Base-by-base conservation (phyloP, 2,113 vertebrate genomes). In the Scatophagus argus region DNA sequence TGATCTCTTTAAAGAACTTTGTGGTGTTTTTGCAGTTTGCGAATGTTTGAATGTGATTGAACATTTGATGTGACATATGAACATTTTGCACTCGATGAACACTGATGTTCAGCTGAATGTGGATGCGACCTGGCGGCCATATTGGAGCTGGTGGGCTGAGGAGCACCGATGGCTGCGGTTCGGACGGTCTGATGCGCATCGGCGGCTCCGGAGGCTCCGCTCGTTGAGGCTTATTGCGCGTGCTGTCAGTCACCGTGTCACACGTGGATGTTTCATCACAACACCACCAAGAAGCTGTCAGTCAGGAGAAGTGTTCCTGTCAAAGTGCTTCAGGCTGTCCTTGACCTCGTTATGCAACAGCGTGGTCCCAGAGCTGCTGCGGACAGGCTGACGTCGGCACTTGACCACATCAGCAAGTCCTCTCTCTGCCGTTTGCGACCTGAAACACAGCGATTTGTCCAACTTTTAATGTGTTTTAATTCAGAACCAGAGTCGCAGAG, bases 361-460 rank as follows among this genome's bases (percentile, higher is more conserved):
- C 2, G 7, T 9, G 7, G 4, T 13, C 6, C 6, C 2, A 3
- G 16, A 29, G 27, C 8, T 29, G 2, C 6, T 3, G 14, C 4
- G 8, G 27, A 10, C 27, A 19, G 27, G 52, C 52, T 31, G 52
- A 17, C 16, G 51, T 52, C 23, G 6, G 51, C 7, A 3, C 19
- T n/a, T 8, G 44, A n/a, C 46, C 8, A 3, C 1, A 47, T 47
- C n/a, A n/a, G n/a, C n/a, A n/a, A n/a, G n/a, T n/a, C n/a, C n/a
- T n/a, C n/a, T n/a, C n/a, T n/a, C n/a, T n/a, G n/a, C n/a, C n/a
- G n/a, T n/a, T n/a, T n/a, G n/a, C n/a, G n/a, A n/a, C n/a, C n/a
- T n/a, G n/a, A n/a, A n/a, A n/a, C n/a, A n/a, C n/a, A n/a, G n/a
- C n/a, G n/a, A n/a, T n/a, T n/a, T n/a, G n/a, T n/a, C n/a, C n/a